phyloP scores from a whole-genome alignment of 2,113 vertebrate species.

The Grallaria varia region DNA sequence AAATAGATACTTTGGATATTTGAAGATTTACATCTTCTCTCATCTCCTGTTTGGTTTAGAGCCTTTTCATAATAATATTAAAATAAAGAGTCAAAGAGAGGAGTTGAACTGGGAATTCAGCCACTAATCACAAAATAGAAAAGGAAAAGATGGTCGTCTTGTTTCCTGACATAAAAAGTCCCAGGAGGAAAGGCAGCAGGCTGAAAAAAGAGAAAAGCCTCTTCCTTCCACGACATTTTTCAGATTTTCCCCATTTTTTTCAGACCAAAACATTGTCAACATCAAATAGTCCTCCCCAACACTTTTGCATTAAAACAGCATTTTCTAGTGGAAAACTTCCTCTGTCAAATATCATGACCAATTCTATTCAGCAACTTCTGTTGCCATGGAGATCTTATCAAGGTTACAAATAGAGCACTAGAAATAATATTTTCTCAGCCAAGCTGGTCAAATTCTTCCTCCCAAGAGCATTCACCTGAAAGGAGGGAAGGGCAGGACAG shows the following conservation, averaged over 20 bases:
- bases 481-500: background rate
- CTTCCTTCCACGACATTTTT: background rate
- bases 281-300: background rate
- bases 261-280: background rate
- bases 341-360: background rate
- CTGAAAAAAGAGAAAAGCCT: background rate
- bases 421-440: constrained; percentile 9
- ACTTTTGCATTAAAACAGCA: background rate
- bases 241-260: background rate
- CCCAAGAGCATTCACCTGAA: background rate
- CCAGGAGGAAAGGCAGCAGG: background rate
- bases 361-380: background rate
- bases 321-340: background rate
- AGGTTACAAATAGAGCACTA: constrained; percentile 11
- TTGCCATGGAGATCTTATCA: background rate
- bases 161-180: background rate
- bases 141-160: background rate
- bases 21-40: background rate
- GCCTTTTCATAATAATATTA: background rate
- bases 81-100: background rate
- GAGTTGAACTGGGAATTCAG: background rate
- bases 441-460: background rate
- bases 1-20: background rate
- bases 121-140: constrained; percentile 8
- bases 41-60: constrained; percentile 21